Evolutionary conservation across 1,140 invertebrate genomes (phyloP), one percentile per base, ranked within the genome.

Genomic region (Lineus longissimus): DNA sequence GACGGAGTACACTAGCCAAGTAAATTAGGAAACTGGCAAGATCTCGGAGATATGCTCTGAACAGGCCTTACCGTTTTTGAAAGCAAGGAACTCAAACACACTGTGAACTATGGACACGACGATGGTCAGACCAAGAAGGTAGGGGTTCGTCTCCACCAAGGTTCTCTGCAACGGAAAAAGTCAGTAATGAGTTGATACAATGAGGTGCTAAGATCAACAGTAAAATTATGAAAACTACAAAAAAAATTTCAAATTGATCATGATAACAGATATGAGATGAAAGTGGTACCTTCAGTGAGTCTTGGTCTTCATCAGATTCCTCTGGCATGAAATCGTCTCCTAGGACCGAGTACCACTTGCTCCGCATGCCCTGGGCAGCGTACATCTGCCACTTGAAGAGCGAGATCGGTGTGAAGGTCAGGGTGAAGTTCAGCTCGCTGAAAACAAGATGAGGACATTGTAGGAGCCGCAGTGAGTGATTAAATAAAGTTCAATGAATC

Each of bases 381-480:
- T 98, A 99, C 63, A 99, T 79, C 83, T 99, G 97, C 94, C 95
- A 99, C 78, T 94, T 95, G 77, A 98, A 95, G 67, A 99, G 85
- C 61, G 93, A 93, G 29, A 99, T 79, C 1, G 97, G 97, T 75
- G 94, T 91, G 81, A 89, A 97, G n/a, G 92, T 97, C 60, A 99
- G 72, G 47, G 86, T 83, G 22, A 88, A 69, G 66, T 86, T 86
- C 47, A 88, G 72, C 30, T 69, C 63, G 27, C 82, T 84, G 68
- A 7, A 58, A 67, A 57, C 59, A 45, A 66, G 43, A 67, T 62
- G 45, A 30, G n/a, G n/a, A n/a, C n/a, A n/a, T n/a, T n/a, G n/a
- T n/a, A n/a, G 31, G 11, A 2, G 1, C 25, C n/a, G n/a, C n/a
- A n/a, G n/a, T n/a, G n/a, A n/a, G n/a, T n/a, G 13, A 33, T 15